These are phyloP conservation scores for Empis stercorea DNA, from an alignment of 2,888 invertebrate species.

Conservation along the genomic window DNA sequence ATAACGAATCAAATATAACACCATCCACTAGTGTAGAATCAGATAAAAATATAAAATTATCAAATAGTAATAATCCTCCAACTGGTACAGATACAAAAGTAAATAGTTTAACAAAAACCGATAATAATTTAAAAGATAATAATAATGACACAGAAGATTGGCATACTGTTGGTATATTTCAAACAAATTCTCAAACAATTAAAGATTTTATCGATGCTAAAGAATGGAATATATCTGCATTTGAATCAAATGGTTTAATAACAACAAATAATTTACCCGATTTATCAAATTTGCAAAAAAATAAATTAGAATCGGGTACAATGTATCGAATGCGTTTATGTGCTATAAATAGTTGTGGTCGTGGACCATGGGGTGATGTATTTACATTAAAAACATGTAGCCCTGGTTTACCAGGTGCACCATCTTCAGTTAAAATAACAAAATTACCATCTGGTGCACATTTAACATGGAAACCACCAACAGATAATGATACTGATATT, in stretches of 20 bases:
- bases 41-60: background rate
- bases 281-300: conserved; percentile 12
- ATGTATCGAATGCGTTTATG: conserved; percentile 18
- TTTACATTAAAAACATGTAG: conserved; percentile 19
- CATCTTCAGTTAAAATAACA: conserved; percentile 19
- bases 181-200: conserved; percentile 14
- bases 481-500: conserved; percentile 18
- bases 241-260: conserved; percentile 2
- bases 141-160: conserved; percentile 15
- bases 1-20: background rate
- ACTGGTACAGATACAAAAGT: background rate
- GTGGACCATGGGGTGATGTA: conserved; percentile 19
- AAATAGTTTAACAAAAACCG: background rate
- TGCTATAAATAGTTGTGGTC: conserved; percentile 16
- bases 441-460: conserved; percentile 19
- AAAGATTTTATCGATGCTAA: conserved; percentile 16
- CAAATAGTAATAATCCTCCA: background rate
- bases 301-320: conserved; percentile 17
- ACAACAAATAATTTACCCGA: conserved; percentile 15
- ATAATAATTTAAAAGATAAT: background rate
- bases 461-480: conserved; percentile 18
- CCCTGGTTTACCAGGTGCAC: conserved; percentile 19
- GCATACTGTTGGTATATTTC: conserved; percentile 19
- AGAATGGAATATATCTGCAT: conserved; percentile 12
- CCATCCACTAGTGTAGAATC: background rate